A percentile compares a stretch with the other conserved stretches of the same genome.
Evolutionary conservation across 2,888 invertebrate genomes (phyloP).

Genomic region (Mimas tiliae): DNA sequence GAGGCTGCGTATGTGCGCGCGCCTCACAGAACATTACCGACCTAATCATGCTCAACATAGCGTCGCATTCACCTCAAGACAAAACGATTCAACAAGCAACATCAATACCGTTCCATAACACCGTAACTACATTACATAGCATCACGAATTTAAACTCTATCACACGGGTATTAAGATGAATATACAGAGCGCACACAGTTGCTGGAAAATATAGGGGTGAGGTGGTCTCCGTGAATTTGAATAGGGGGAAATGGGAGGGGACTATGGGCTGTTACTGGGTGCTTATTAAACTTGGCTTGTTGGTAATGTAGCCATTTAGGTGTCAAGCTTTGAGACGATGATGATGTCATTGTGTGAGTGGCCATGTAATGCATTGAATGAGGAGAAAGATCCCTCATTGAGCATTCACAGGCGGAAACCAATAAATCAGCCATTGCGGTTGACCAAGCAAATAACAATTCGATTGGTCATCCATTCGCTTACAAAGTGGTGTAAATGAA

Average conservation of each 20-base stretch:
- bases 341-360: slow-evolving; percentile 2
- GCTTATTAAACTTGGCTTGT: slow-evolving; percentile 61
- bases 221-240: slow-evolving; percentile 66
- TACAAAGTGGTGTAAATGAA: slow-evolving; percentile 7
- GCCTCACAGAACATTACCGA: slow-evolving; percentile 40
- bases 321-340: slow-evolving; percentile 26
- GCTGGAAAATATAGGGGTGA: slow-evolving; percentile 63
- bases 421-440: slow-evolving; percentile 22
- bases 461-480: slow-evolving; percentile 11
- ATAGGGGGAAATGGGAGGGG: slow-evolving; percentile 65
- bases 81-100: slow-evolving; percentile 53
- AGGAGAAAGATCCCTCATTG: slow-evolving; percentile 10
- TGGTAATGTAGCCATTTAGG: slow-evolving; percentile 45
- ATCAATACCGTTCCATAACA: slow-evolving; percentile 50
- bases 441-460: slow-evolving; percentile 10
- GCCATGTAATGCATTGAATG: not conserved
- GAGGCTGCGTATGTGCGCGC: slow-evolving; percentile 79
- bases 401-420: slow-evolving; percentile 16
- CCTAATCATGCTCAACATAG: slow-evolving; percentile 46
- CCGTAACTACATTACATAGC: slow-evolving; percentile 43
- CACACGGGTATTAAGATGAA: slow-evolving; percentile 15
- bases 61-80: slow-evolving; percentile 48
- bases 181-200: not conserved
- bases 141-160: slow-evolving; percentile 47
- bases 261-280: slow-evolving; percentile 69